Conservation (phyloP, 2,113 vertebrate species). For the Chloropsis hardwickii region DNA sequence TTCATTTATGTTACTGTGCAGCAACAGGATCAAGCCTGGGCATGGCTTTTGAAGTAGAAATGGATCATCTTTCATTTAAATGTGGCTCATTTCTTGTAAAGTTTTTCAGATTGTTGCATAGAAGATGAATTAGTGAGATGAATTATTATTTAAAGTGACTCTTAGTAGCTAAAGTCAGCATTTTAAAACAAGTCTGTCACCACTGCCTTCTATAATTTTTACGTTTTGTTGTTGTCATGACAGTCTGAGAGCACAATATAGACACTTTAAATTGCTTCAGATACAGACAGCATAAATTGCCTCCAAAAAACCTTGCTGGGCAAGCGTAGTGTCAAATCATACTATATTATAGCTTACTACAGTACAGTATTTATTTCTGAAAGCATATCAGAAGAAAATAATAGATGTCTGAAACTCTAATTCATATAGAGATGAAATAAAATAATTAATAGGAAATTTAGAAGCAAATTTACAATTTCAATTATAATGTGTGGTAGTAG, state of each 20-base stretch:
- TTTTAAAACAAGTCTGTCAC: background rate
- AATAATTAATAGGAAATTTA: background rate
- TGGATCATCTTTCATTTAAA: background rate
- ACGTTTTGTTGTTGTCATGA: background rate
- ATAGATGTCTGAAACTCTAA: background rate
- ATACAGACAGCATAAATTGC: background rate
- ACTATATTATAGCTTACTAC: background rate
- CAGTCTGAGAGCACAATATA: background rate
- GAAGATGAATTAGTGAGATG: background rate
- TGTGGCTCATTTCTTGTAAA: background rate
- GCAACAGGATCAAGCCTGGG: background rate
- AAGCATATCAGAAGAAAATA: background rate
- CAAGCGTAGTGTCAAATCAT: background rate
- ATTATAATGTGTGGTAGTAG: background rate
- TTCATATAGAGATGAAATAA: background rate
- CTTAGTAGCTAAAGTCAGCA: background rate
- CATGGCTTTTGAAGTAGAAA: background rate
- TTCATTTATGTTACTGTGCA: background rate
- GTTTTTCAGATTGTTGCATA: background rate
- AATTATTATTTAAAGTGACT: background rate
- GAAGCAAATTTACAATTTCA: background rate
- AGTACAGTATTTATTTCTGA: background rate
- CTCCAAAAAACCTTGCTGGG: background rate
- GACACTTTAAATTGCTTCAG: background rate
- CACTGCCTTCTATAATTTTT: background rate